A percentile compares a stretch with the other conserved stretches of the same genome.
These are phyloP conservation scores for Saimiri boliviensis DNA, from an alignment of 2,113 vertebrate species.

Conservation along the genomic window DNA sequence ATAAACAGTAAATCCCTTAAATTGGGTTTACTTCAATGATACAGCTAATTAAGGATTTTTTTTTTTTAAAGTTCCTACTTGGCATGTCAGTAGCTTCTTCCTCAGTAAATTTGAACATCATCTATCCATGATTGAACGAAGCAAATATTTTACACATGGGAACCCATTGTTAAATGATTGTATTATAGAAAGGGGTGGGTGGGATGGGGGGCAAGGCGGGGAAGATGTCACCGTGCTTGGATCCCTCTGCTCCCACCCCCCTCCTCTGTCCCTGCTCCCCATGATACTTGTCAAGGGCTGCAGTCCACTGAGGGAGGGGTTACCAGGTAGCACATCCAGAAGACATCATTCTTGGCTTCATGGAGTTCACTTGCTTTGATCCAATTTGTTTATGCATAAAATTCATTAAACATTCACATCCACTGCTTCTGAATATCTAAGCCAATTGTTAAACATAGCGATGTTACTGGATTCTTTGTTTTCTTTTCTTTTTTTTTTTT, in stretches of 20 bases:
- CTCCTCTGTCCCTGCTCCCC: background rate
- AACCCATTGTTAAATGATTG: background rate
- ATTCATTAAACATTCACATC: background rate
- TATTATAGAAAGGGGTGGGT: too few relatives aligned
- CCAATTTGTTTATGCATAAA: background rate
- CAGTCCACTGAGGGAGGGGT: background rate
- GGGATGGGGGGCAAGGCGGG: background rate
- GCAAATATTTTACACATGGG: background rate
- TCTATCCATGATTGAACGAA: background rate
- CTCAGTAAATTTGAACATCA: background rate
- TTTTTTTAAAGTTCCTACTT: background rate
- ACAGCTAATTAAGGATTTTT: background rate
- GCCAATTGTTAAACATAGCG: background rate
- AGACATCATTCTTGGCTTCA: background rate
- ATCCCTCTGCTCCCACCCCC: background rate
- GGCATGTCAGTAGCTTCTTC: background rate
- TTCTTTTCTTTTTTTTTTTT: too few relatives aligned
- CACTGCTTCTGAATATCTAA: background rate
- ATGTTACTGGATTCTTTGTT: background rate
- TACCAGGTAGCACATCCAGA: background rate
- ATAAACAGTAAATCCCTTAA: too few relatives aligned
- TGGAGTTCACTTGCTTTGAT: background rate
- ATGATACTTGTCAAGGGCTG: background rate
- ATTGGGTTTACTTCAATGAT: too few relatives aligned
- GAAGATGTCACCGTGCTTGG: background rate